Evolutionary conservation across 2,797 vertebrate species (phyloP), one percentile per base, ranked within the genome.

Genomic region (Kryptopterus vitreolus): DNA sequence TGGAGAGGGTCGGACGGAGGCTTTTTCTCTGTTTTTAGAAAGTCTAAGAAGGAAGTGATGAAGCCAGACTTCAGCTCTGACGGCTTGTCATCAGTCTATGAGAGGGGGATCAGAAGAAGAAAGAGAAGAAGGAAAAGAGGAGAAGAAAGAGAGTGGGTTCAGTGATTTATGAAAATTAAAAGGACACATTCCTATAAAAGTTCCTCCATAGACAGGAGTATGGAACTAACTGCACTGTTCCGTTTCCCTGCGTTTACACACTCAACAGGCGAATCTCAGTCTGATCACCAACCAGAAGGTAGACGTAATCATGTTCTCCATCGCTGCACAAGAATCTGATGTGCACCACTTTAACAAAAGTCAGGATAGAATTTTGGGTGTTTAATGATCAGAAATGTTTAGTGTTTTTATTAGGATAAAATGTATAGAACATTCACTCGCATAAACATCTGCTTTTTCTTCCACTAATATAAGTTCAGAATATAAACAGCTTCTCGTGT

Each of bases 1-100:
- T 24, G 74, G 29, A 76, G 80, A 1, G 43, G 38, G 83, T 73
- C 87, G 76, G 81, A 85, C 12, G 74, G 46, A 70, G 88, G 95
- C 76, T 95, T 94, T 77, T 96, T 97, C 63, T 95, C 95, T 0
- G 95, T 95, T 85, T 96, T 97, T 69, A 98, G 89, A 82, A 97
- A 97, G 85, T 98, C 96, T 88, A 97, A 65, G 88, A 98, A 97
- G 35, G 96, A 97, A 11, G 95, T 95, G 94, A 97, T 96, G 84
- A 98, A 96, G 29, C 95, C 95, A 0, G 96, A 95, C 87, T 96
- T 96, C 89, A 96, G 93, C 90, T 97, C 95, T 0, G 95, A 93
- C 77, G 93, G 90, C 58, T 96, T 96, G 72, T 96, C 96, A 35
- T 97, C 95, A 77, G 93, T 90, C 92, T 96, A 87, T 3, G 84